Base-by-base conservation (phyloP, 2,797 vertebrate species). In the Paratrypauchen microcephalus region DNA sequence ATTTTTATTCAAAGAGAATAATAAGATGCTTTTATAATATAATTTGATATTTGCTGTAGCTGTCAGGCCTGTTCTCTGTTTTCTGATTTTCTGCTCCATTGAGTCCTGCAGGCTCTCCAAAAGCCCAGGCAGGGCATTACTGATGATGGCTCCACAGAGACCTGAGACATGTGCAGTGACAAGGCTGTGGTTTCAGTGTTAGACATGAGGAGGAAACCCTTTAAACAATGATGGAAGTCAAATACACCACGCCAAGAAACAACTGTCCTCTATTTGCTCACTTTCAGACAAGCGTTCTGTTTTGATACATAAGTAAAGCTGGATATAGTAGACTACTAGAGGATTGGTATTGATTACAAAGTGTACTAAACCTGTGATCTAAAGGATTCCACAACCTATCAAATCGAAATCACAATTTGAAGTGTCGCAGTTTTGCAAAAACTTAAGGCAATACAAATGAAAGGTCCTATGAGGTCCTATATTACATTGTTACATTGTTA, bases 1-100 rank as follows among this genome's bases (percentile, higher is more conserved):
- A 21, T 26, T 54, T 55, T 57, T 24, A 11, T 61, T 61, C 19
- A 21, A 21, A 16, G 32, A 13, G 60, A 62, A 15, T 23, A n/a
- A 62, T 41, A 30, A 28, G 56, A 56, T 58, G 15, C 18, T 58
- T 28, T 28, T 58, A 36, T 39, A 61, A 21, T 61, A 36, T n/a
- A 11, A 45, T 45, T 41, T 41, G 11, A 2, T 24, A 45, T 36
- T 19, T 32, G 24, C 9, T n/a, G 39, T 47, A 39, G 23, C 47
- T 68, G 65, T 74, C 69, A 45, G 59, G 62, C 67, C 55, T 69
- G 66, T 52, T 54, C 72, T 63, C 68, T 79, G 70, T 79, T 86
- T 88, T 84, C 75, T 72, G 69, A 88, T 91, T 90, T 88, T 82
- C 77, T 72, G 78, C 86, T 83, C 74, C 78, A 77, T 75, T 81